Conservation (phyloP, 2,797 vertebrate species). For the Pseudopleuronectes americanus region DNA sequence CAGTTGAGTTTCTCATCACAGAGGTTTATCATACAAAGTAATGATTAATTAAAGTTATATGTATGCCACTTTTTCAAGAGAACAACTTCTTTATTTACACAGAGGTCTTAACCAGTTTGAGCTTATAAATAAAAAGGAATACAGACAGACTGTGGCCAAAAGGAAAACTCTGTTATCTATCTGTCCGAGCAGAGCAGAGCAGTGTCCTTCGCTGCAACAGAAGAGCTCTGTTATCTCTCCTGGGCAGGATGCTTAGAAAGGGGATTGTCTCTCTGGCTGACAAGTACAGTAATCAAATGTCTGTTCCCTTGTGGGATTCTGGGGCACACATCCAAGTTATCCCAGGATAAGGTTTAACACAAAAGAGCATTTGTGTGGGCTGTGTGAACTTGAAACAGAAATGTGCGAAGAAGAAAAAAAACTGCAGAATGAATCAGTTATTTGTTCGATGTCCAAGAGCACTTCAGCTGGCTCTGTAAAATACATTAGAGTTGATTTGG, state of each 20-base stretch:
- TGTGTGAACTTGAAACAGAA: slow-evolving; percentile 32
- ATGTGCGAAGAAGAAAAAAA: slow-evolving; percentile 15
- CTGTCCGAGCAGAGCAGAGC: slow-evolving; percentile 15
- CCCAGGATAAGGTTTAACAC: slow-evolving; percentile 51
- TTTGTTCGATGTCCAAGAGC: slow-evolving; percentile 18
- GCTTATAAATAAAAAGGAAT: slow-evolving; percentile 23
- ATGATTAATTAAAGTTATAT: not conserved
- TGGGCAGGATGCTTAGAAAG: slow-evolving; percentile 45
- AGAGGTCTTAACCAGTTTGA: slow-evolving; percentile 11
- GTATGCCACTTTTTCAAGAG: not conserved
- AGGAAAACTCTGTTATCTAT: slow-evolving; percentile 33
- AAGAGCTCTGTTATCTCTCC: slow-evolving; percentile 64
- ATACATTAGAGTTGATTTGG: slow-evolving; percentile 2
- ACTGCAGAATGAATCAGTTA: slow-evolving; percentile 26
- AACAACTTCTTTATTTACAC: not conserved
- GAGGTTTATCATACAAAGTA: not conserved
- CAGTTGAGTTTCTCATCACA: not conserved
- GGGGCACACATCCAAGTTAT: slow-evolving; percentile 53
- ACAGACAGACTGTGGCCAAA: slow-evolving; percentile 13
- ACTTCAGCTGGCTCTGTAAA: slow-evolving; percentile 15
- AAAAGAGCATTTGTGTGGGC: slow-evolving; percentile 61
- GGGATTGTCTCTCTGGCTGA: slow-evolving; percentile 56
- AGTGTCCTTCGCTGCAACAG: slow-evolving; percentile 32
- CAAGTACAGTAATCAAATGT: slow-evolving; percentile 72
- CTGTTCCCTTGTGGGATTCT: slow-evolving; percentile 54